These are phyloP conservation scores for Egretta garzetta DNA, from an alignment of 2,113 vertebrate genomes.

Conservation along the genomic window DNA sequence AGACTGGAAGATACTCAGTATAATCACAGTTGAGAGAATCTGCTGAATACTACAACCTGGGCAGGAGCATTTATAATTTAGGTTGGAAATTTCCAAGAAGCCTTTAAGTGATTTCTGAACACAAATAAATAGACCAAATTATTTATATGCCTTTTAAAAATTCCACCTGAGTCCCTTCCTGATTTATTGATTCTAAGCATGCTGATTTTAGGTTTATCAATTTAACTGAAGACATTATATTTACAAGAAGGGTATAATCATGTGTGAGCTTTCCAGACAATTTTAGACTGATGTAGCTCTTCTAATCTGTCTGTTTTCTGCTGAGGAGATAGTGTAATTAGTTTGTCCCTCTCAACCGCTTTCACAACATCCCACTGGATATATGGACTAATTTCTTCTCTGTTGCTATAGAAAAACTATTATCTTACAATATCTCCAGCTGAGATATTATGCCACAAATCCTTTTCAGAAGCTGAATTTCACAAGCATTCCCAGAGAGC, in stretches of 20 bases:
- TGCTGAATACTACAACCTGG: background rate
- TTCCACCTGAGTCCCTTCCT: background rate
- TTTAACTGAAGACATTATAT: background rate
- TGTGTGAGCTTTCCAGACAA: background rate
- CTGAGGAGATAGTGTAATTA: slow-evolving; percentile 48
- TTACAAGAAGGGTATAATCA: background rate
- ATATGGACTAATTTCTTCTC: slow-evolving; percentile 23
- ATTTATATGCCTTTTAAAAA: background rate
- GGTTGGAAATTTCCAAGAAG: background rate
- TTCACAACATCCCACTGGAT: slow-evolving; percentile 50
- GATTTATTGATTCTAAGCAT: background rate
- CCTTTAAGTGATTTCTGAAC: background rate
- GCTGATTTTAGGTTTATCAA: background rate
- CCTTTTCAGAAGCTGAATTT: slow-evolving; percentile 44
- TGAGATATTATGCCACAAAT: slow-evolving; percentile 54
- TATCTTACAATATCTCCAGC: slow-evolving; percentile 57
- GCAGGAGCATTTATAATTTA: background rate
- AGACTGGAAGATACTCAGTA: background rate
- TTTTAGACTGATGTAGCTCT: slow-evolving; percentile 2
- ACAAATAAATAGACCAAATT: background rate
- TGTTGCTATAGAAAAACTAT: slow-evolving; percentile 42
- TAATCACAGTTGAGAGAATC: background rate
- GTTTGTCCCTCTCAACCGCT: slow-evolving; percentile 51
- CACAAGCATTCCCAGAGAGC: slow-evolving; percentile 44
- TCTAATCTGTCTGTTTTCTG: slow-evolving; percentile 24